Evolutionary conservation across 1,140 invertebrate species (phyloP).

Genomic region (Euglossa dilemma): DNA sequence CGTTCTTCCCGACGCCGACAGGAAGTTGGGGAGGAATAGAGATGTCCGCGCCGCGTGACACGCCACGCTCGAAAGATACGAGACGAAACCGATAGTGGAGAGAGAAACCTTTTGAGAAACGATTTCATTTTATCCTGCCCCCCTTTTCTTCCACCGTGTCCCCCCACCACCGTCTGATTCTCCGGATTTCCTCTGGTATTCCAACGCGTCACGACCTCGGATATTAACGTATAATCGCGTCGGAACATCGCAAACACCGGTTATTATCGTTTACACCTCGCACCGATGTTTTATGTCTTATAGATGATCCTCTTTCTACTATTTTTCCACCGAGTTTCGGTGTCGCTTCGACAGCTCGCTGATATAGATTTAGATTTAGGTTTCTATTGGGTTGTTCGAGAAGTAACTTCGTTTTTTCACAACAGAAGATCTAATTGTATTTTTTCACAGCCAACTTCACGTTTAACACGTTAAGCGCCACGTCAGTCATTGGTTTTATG

Average conservation of each 20-base stretch:
- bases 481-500: too few species aligned
- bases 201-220: background rate
- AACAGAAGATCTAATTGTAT: too few species aligned
- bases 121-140: constrained; percentile 29
- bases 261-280: background rate
- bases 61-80: constrained; percentile 23
- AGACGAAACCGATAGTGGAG: constrained; percentile 21
- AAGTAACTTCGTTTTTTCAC: too few species aligned
- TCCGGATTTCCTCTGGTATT: constrained; percentile 6
- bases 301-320: too few species aligned
- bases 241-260: background rate
- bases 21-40: constrained; percentile 25
- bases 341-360: too few species aligned
- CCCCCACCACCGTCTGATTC: background rate
- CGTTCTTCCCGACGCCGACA: background rate
- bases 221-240: constrained; percentile 1
- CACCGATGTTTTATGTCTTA: too few species aligned
- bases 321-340: too few species aligned
- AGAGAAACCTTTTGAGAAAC: constrained; percentile 27
- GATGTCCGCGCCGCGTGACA: constrained; percentile 30
- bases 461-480: too few species aligned
- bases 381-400: too few species aligned
- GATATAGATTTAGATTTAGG: background rate
- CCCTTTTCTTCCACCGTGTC: background rate
- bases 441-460: too few species aligned